Base-by-base conservation (phyloP, 35 echinoderm and acorn worm genomes). In the Heliocidaris tuberculata region DNA sequence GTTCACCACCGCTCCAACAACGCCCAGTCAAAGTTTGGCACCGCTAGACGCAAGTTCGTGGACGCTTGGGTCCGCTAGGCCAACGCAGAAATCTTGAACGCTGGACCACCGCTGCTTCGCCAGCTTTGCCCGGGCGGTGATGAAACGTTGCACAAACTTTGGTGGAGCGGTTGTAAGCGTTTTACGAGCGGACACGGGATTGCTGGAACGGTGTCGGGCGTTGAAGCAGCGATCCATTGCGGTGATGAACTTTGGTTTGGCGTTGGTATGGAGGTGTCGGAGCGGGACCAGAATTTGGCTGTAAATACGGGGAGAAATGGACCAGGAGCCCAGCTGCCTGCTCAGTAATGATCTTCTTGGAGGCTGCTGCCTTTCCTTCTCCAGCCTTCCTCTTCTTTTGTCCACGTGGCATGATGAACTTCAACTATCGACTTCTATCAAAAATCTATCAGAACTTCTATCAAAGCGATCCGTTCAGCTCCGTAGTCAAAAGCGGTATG, bases 101-200 rank as follows among this genome's bases (percentile, higher is more conserved):
- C 87, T 89, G 87, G 87, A 89, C 31, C 31, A 89, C 87, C 87
- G 87, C 87, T 89, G 87, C 87, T 89, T 89, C 87, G 87, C 87
- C 87, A 89, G 87, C 87, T 32, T 47, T 89, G 87, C 87, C 87
- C 87, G 12, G 87, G 31, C 87, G 87, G 87, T 89, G 87, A 89
- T 89, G 47, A 89, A 89, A 89, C 87, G 87, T 32, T 89, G 31
- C 87, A 32, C 87, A 89, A 89, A 89, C 87, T 89, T 89, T 89
- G 87, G 87, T 89, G 87, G 87, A 89, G 87, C 87, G 87, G 87
- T 89, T 89, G 87, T 89, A 89, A 89, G 87, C 87, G 87, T 89
- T 89, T 89, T 89, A 32, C 87, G 87, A 89, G 87, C 87, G 87
- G 87, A 89, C 87, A 89, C 31, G 47, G 87, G 87, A 89, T 89